These are phyloP conservation scores for Heliconius nattereri DNA, from an alignment of 1,140 invertebrate genomes.

Conservation along the genomic window DNA sequence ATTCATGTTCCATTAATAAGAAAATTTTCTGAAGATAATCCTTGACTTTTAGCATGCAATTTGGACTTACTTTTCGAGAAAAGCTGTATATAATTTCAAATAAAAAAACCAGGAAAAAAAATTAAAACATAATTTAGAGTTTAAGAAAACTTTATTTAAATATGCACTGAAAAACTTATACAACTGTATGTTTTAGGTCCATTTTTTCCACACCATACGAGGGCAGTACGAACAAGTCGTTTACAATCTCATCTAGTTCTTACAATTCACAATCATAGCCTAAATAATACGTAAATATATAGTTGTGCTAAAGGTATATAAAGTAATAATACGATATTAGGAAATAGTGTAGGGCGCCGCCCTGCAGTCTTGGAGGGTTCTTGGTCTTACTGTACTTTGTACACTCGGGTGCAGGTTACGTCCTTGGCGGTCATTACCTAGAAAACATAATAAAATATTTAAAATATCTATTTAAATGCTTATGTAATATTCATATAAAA, in stretches of 20 bases:
- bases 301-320: slow-evolving; percentile 66
- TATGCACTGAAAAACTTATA: slow-evolving; percentile 76
- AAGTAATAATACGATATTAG: slow-evolving; percentile 49
- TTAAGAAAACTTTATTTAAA: slow-evolving; percentile 74
- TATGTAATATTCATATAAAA: too few relatives aligned
- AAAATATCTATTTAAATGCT: background rate
- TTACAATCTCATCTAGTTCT: slow-evolving; percentile 45
- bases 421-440: slow-evolving; percentile 87
- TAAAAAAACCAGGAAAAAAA: too few relatives aligned
- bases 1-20: too few relatives aligned
- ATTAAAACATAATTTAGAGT: slow-evolving; percentile 43
- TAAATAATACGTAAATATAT: slow-evolving; percentile 55
- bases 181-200: slow-evolving; percentile 47
- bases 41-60: too few relatives aligned
- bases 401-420: slow-evolving; percentile 87
- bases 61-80: too few relatives aligned
- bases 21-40: too few relatives aligned
- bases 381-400: slow-evolving; percentile 83
- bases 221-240: slow-evolving; percentile 43
- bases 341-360: slow-evolving; percentile 54
- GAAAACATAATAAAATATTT: slow-evolving; percentile 47
- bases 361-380: slow-evolving; percentile 61
- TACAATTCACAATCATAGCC: slow-evolving; percentile 49
- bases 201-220: slow-evolving; percentile 19
- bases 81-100: too few relatives aligned